Base-by-base conservation (phyloP, 1,140 invertebrate genomes). In the Bradysia coprophila region DNA sequence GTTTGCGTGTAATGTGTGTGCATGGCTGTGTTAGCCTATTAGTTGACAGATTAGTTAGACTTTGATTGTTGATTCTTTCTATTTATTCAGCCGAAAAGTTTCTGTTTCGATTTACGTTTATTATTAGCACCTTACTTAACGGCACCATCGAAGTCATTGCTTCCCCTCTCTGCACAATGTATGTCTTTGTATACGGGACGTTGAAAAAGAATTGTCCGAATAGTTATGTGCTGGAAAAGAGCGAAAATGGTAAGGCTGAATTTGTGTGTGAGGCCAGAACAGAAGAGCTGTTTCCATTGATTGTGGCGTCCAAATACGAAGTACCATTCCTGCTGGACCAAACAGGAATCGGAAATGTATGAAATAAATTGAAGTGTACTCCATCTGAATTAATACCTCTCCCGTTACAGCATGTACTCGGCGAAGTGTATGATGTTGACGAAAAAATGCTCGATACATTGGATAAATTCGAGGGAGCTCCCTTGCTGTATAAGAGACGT, bases 111-210 rank as follows among this genome's bases (percentile, higher is more conserved):
- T n/a, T n/a, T n/a, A n/a, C n/a, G n/a, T n/a, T n/a, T n/a, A n/a
- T n/a, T n/a, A n/a, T n/a, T n/a, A n/a, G n/a, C n/a, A n/a, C n/a
- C n/a, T n/a, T n/a, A n/a, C n/a, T n/a, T n/a, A n/a, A n/a, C n/a
- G n/a, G n/a, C n/a, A n/a, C n/a, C n/a, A n/a, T n/a, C n/a, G n/a
- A n/a, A n/a, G n/a, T n/a, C n/a, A n/a, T n/a, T n/a, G n/a, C n/a
- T n/a, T n/a, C n/a, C n/a, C n/a, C n/a, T n/a, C n/a, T n/a, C n/a
- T n/a, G n/a, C n/a, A n/a, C n/a, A n/a, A n/a, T n/a, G n/a, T n/a
- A n/a, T n/a, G 73, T 89, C 9, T 92, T 91, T 64, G 80, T 90
- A 0, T 92, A 92, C 58, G 87, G 87, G 9, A 91, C 86, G 0
- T 55, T 91, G 21, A 90, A 90, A 68, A 60, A 60, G 18, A 74